These are phyloP conservation scores for Pelusios castaneus DNA, from an alignment of 2,113 vertebrate genomes.

Conservation along the genomic window DNA sequence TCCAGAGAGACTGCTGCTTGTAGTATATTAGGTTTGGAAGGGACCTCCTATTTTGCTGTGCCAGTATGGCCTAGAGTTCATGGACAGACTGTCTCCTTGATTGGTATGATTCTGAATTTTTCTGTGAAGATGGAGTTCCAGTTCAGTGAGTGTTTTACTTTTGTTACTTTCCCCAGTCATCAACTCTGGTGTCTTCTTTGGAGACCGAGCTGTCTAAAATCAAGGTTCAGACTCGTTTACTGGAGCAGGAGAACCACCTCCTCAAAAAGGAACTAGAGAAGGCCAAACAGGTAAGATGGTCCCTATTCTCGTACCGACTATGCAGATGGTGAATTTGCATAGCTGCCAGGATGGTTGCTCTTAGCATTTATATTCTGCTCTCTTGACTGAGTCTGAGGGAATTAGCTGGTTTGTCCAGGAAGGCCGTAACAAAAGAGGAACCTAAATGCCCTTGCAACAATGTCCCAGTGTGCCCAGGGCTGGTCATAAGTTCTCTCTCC, in stretches of 20 bases:
- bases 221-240: slow-evolving; percentile 74
- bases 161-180: slow-evolving; percentile 56
- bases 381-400: not conserved
- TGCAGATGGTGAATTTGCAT: not conserved
- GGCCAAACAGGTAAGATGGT: slow-evolving; percentile 68
- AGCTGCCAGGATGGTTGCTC: not conserved
- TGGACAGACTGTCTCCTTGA: not conserved
- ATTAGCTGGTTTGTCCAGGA: not conserved
- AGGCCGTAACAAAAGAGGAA: not conserved
- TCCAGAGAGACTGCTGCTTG: not conserved
- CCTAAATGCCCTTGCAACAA: not conserved
- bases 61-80: not conserved
- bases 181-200: slow-evolving; percentile 79
- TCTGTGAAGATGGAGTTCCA: not conserved
- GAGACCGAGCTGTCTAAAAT: slow-evolving; percentile 84
- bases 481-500: not conserved
- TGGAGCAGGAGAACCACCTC: slow-evolving; percentile 84
- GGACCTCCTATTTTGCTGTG: not conserved
- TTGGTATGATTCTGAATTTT: accelerated
- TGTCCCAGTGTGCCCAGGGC: not conserved
- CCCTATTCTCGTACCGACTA: not conserved
- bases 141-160: not conserved
- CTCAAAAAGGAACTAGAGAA: slow-evolving; percentile 83
- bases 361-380: not conserved
- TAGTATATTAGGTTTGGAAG: too few species aligned